Conservation (phyloP, 1,140 invertebrate species). For the Glomeris maerens region DNA sequence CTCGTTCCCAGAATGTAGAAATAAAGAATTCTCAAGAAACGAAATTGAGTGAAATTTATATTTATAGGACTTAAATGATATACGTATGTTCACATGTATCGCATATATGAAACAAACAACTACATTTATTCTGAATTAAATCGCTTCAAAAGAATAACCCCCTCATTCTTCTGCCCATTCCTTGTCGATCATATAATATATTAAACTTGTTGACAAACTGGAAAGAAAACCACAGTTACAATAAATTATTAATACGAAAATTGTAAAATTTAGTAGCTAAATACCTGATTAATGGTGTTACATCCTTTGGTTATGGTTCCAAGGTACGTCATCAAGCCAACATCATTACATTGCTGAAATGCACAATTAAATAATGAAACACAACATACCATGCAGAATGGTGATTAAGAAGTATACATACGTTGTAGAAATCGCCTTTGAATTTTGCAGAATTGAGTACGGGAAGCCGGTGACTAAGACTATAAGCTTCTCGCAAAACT, state of each 20-base stretch:
- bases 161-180: slow-evolving; percentile 73
- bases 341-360: slow-evolving; percentile 87
- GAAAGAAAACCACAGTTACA: slow-evolving; percentile 21
- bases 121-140: no score
- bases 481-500: slow-evolving; percentile 78
- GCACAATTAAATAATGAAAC: slow-evolving; percentile 1
- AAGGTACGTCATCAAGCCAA: slow-evolving; percentile 87
- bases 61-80: neutral
- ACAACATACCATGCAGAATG: neutral
- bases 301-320: slow-evolving; percentile 92
- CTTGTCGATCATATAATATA: slow-evolving; percentile 82
- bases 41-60: no score
- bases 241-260: neutral
- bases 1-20: no score
- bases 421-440: slow-evolving; percentile 85
- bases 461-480: slow-evolving; percentile 79
- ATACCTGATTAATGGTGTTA: slow-evolving; percentile 72
- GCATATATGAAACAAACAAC: no score
- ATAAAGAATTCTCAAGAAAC: no score
- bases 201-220: slow-evolving; percentile 96
- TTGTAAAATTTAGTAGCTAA: neutral
- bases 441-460: slow-evolving; percentile 80
- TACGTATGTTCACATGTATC: no score
- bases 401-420: slow-evolving; percentile 27
- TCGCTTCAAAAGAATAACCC: slow-evolving; percentile 76